Evolutionary conservation across 2,888 invertebrate species (phyloP), one percentile per base, ranked within the genome.

Genomic region (Euplexia lucipara): DNA sequence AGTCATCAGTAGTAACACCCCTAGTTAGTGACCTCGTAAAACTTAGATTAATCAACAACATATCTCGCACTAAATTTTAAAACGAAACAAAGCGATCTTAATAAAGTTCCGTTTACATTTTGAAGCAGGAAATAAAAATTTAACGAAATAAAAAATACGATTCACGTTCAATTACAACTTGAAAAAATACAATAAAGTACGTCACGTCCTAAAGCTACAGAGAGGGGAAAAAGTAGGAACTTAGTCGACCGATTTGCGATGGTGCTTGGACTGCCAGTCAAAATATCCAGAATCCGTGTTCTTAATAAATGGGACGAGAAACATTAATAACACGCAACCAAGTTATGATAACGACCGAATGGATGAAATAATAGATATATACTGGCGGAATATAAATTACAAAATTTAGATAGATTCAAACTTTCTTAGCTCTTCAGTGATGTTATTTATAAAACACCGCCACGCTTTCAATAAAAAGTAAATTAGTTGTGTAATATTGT

Each of bases 391-490:
- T 49, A 54, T 62, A 70, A 64, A 78, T 64, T 53, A 68, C 57
- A 51, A 49, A 53, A 52, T 57, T 64, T 52, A 47, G 57, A 67
- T 45, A 57, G 51, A 39, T 48, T 42, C 34, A 71, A 57, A 48
- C 6, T 63, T 78, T 65, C 58, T 39, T 47, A 78, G 75, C 70
- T 59, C n/a, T 68, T 72, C 58, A 54, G 44, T 42, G 51, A 22
- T 68, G 67, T 58, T 78, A 78, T 78, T 78, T 78, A 61, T 77
- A 77, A 73, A 67, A 78, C 60, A 71, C 62, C 44, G 64, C 69
- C 59, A 69, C 64, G 61, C 56, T 62, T 75, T 72, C 56, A 67
- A 69, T 73, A 73, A 77, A 61, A 69, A 56, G 20, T 56, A 69
- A 66, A 64, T 59, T 62, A 62, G 57, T 73, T 62, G 54, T 62